Base-by-base conservation (phyloP, 2,797 vertebrate species). In the Mus minutoides region DNA sequence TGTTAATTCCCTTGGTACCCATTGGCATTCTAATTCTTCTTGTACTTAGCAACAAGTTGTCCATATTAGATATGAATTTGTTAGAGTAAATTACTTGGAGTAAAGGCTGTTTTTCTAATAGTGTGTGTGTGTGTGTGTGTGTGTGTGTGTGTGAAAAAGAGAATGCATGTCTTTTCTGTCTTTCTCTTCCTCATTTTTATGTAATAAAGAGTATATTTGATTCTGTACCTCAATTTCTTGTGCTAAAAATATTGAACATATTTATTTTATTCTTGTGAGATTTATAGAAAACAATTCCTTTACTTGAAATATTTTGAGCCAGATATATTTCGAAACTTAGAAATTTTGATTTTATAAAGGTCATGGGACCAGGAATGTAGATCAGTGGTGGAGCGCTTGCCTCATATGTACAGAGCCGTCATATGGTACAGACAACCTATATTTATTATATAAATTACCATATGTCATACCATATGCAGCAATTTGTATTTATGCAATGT, bases 311-410 rank as follows among this genome's bases (percentile, higher is more conserved):
- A 77, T 31, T 88, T 93, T 90, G 34, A 46, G 24, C 17, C n/a
- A 93, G 46, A 34, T 67, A 21, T 78, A 46, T 83, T 93, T 90
- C 85, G 22, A 31, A 88, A 93, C 76, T 94, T 71, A 88, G 31
- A 94, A 73, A 8, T 71, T 90, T 95, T 90, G 26, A 91, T 76
- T 92, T 95, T 90, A 71, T 73, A 84, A 92, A 56, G 58, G 56
- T 69, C 78, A 78, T 37, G 22, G 37, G 12, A 16, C 34, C 46
- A 34, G 40, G 52, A 14, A 6, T 64, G 43, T 78, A n/a, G 7
- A 10, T 52, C 58, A 52, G 43, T 26, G 9, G 22, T 37, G 0
- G 43, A 90, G 6, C 3, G 31, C 40, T 89, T 90, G 58, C 58
- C 14, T 52, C 22, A 26, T 17, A 62, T 52, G 34, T 62, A 64